A percentile compares a stretch with the other conserved stretches of the same genome.
Conservation (phyloP, 1,140 invertebrate species). For the Zaprionus tsacasi region DNA sequence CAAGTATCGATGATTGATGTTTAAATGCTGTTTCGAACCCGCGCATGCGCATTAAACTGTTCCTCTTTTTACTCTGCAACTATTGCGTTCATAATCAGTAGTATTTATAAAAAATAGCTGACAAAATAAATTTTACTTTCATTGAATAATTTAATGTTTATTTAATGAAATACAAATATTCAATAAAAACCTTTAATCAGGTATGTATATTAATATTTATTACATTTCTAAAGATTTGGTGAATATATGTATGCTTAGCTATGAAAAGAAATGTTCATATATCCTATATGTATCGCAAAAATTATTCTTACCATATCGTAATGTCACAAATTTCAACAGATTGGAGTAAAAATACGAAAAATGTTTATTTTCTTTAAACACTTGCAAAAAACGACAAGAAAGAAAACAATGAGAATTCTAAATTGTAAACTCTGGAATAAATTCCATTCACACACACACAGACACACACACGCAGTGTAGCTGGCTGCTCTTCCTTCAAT, state of each 20-base stretch:
- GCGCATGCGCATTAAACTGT: constrained; percentile 1
- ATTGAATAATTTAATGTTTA: not conserved
- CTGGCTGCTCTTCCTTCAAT: not conserved
- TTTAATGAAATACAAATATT: not conserved
- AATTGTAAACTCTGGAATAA: not conserved
- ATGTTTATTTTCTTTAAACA: not conserved
- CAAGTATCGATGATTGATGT: not conserved
- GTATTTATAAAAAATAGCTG: not conserved
- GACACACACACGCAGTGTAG: not conserved
- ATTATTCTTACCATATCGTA: not conserved
- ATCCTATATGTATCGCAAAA: not conserved
- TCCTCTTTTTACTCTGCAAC: not conserved
- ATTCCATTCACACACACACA: not conserved
- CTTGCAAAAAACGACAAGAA: not conserved
- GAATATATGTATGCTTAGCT: not conserved
- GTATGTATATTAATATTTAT: not conserved
- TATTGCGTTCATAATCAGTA: not conserved
- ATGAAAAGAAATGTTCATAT: not conserved
- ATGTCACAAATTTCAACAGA: not conserved
- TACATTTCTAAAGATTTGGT: not conserved
- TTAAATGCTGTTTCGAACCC: not conserved
- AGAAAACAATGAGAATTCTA: not conserved
- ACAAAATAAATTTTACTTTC: not conserved
- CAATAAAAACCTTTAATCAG: not conserved
- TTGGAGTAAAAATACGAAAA: not conserved